These are phyloP conservation scores for Drosophila anomelani DNA, from an alignment of 2,888 invertebrate species.

Conservation along the genomic window DNA sequence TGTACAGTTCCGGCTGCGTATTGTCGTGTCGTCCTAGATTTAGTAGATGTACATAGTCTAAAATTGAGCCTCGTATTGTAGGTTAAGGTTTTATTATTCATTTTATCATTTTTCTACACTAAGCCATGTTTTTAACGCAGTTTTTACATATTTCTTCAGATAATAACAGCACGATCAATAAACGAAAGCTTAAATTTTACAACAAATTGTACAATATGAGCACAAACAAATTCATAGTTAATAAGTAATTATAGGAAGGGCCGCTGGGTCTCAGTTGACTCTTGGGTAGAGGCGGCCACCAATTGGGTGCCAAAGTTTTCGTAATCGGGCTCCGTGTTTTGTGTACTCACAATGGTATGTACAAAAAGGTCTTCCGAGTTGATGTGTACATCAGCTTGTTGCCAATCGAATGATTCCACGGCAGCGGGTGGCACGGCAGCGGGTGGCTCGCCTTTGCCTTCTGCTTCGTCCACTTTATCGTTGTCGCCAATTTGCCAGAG, in stretches of 20 bases:
- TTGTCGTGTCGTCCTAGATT: conserved; percentile 15
- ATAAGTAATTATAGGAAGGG: no score
- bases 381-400: not conserved
- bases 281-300: conserved; percentile 56
- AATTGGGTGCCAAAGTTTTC: conserved; percentile 51
- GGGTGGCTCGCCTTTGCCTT: not conserved
- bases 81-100: conserved; percentile 13
- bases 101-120: conserved; percentile 11
- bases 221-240: no score
- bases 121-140: conserved; percentile 19
- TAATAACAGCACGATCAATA: conserved; percentile 17
- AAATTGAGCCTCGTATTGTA: conserved; percentile 22
- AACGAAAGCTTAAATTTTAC: not conserved
- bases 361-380: conserved; percentile 6
- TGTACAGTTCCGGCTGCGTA: conserved; percentile 35
- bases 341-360: not conserved
- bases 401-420: not conserved
- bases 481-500: conserved; percentile 2
- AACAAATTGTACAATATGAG: not conserved
- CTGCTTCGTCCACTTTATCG: not conserved
- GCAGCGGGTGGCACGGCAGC: no score
- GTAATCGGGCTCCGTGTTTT: conserved; percentile 36
- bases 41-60: conserved; percentile 27
- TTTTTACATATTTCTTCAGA: conserved; percentile 11
- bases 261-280: not conserved